Base-by-base conservation (phyloP, 2,113 vertebrate genomes). In the Indri indri region DNA sequence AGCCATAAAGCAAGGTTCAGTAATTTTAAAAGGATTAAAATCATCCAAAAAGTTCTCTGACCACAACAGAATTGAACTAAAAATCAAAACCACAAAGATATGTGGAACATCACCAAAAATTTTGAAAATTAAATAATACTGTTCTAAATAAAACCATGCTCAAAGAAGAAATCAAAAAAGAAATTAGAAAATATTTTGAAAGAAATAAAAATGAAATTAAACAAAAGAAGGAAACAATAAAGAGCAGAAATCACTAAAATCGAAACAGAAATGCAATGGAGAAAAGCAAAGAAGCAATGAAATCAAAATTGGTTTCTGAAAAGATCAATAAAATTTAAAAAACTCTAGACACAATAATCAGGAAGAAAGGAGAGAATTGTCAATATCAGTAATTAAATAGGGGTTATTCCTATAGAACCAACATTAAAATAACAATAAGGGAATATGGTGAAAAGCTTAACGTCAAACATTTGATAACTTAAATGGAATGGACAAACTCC, bases 271-370 rank as follows among this genome's bases (percentile, higher is more conserved):
- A 71, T 70, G 13, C 59, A 76, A 65, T 42, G 12, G 61, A 87
- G 45, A 88, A 76, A 74, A 84, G 7, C 23, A 79, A 65, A 20
- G 54, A 57, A 57, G 54, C 54, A 57, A 22, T 96, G 63, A 73
- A 57, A 92, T 89, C 37, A 77, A 66, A 45, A 40, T 82, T 86
- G n/a, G 3, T 57, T n/a, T 92, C 71, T 94, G 88, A 81, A 92
- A 88, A 18, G 14, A 66, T 50, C 74, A 77, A 68, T 52, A 76
- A 80, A 85, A 94, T 23, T 12, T 11, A 2, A 27, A 89, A 95
- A n/a, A n/a, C n/a, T n/a, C n/a, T n/a, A n/a, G n/a, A n/a, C n/a
- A n/a, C n/a, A n/a, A n/a, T n/a, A n/a, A n/a, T n/a, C n/a, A n/a
- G n/a, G n/a, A n/a, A n/a, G n/a, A n/a, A n/a, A n/a, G n/a, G n/a